These are phyloP conservation scores for Zaprionus nigranus DNA, from an alignment of 1,140 invertebrate genomes.

Conservation along the genomic window DNA sequence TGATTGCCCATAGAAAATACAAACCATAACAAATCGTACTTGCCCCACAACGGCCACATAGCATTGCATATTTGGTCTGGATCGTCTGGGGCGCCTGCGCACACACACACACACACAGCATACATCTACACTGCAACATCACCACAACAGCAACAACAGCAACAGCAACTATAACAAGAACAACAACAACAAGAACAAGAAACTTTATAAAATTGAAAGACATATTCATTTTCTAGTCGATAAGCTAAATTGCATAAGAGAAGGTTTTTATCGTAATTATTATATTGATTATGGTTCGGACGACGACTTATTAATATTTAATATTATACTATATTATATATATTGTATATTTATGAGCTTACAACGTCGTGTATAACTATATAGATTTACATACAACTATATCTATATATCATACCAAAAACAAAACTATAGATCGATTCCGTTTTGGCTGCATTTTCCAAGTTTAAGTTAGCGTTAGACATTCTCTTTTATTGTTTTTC, in stretches of 20 bases:
- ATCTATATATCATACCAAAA: conserved; percentile 27
- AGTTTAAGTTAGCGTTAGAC: conserved; percentile 42
- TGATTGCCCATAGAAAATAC: not conserved
- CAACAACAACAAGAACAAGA: not conserved
- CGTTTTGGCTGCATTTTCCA: conserved; percentile 42
- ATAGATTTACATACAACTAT: conserved; percentile 35
- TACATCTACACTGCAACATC: conserved; percentile 9
- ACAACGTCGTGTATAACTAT: conserved; percentile 53
- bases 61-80: conserved; percentile 42
- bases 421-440: not conserved
- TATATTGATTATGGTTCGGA: conserved; percentile 35
- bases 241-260: conserved; percentile 59
- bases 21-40: conserved; percentile 37
- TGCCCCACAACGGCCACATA: conserved; percentile 38
- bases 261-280: conserved; percentile 66
- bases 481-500: not conserved
- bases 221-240: conserved; percentile 71
- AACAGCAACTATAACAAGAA: conserved; percentile 20
- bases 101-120: conserved; percentile 23
- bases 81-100: conserved; percentile 42
- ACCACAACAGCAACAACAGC: conserved; percentile 20
- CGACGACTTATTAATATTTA: conserved; percentile 52
- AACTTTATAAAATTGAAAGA: conserved; percentile 65
- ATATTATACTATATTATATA: conserved; percentile 37
- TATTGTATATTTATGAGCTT: conserved; percentile 79